phyloP scores from a whole-genome alignment of 23 tunicate species.

The Halocynthia aurantium region DNA sequence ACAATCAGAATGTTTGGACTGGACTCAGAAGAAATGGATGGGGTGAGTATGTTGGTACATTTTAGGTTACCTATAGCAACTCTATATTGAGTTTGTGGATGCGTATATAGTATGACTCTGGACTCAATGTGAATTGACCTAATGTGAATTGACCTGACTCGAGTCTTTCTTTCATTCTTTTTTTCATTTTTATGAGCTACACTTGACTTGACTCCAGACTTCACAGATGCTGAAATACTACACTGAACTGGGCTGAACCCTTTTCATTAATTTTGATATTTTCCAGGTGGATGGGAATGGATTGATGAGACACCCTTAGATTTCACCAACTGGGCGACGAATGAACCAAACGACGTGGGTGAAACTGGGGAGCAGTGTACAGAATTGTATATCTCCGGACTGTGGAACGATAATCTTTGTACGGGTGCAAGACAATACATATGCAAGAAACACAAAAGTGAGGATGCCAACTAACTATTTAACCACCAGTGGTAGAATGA shows the following conservation, averaged over 20 bases:
- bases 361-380: conserved; percentile 72
- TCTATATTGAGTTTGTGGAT: no score
- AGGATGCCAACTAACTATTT: not conserved
- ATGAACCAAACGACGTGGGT: conserved; percentile 71
- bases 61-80: no score
- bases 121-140: no score
- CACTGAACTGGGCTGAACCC: not conserved
- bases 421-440: conserved; percentile 37
- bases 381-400: conserved; percentile 43
- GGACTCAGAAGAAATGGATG: conserved; percentile 77
- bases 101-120: not conserved
- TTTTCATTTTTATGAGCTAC: no score
- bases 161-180: no score
- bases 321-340: conserved; percentile 58
- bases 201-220: not conserved
- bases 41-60: conserved; percentile 38
- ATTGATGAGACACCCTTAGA: conserved; percentile 40
- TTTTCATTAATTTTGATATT: not conserved
- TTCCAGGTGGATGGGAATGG: conserved; percentile 87
- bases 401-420: conserved; percentile 62
- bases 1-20: conserved; percentile 50
- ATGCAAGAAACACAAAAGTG: conserved; percentile 82
- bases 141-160: no score
- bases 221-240: not conserved
- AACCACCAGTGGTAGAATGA: not conserved